Evolutionary conservation across 1,140 invertebrate genomes (phyloP).

Genomic region (Bombyx mandarina): DNA sequence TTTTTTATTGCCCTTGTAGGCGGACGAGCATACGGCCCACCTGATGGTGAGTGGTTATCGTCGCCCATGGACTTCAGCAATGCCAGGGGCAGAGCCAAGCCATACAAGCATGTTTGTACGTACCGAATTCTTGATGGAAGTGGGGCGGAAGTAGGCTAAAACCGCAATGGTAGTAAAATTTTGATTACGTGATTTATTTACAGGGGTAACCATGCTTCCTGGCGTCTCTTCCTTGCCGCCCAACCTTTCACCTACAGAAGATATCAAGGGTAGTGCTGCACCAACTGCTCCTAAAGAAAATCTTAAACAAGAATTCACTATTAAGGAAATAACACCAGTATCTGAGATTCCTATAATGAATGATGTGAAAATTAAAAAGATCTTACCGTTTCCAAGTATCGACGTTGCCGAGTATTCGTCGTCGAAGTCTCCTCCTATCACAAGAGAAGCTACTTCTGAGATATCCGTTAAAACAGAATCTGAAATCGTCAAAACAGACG

Average conservation of each 20-base stretch:
- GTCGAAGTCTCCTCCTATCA: constrained; percentile 58
- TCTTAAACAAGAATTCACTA: constrained; percentile 54
- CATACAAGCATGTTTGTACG: no score
- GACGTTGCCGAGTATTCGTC: constrained; percentile 52
- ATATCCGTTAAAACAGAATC: constrained; percentile 17
- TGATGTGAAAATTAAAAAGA: constrained; percentile 65
- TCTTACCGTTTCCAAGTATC: constrained; percentile 46
- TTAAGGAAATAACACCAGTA: constrained; percentile 65
- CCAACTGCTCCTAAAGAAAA: constrained; percentile 28
- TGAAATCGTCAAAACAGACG: constrained; percentile 21
- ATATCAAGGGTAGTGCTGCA: constrained; percentile 11
- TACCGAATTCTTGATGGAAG: no score
- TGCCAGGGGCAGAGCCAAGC: no score
- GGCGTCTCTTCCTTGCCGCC: constrained; percentile 26
- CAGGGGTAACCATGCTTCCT: constrained; percentile 53
- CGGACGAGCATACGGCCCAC: no score
- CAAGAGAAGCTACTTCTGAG: constrained; percentile 51
- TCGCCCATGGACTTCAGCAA: no score
- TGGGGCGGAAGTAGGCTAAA: no score
- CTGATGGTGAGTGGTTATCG: no score
- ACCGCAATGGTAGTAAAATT: background rate
- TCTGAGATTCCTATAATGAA: constrained; percentile 61
- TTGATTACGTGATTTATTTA: constrained; percentile 18
- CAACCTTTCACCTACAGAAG: constrained; percentile 14
- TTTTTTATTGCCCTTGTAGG: no score